Evolutionary conservation across 2,113 vertebrate species (phyloP).

Genomic region (Oryzias curvinotus): DNA sequence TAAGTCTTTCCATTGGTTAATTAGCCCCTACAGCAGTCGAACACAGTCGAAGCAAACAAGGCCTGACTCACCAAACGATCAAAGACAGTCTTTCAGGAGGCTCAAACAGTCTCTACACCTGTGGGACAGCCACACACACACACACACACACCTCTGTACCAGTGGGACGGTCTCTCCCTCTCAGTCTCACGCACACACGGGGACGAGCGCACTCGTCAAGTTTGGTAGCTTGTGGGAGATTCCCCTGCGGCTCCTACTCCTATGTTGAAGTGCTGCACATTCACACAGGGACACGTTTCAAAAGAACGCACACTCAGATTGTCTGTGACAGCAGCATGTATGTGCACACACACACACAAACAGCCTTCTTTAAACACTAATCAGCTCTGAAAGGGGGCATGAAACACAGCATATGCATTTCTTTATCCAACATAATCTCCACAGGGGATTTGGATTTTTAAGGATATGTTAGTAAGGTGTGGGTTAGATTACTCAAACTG

Average conservation of each 20-base stretch:
- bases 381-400: slow-evolving; percentile 47
- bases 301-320: slow-evolving; percentile 23
- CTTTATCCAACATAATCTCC: slow-evolving; percentile 36
- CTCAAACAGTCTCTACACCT: slow-evolving; percentile 68
- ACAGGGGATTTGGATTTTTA: slow-evolving; percentile 27
- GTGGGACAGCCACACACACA: slow-evolving; percentile 64
- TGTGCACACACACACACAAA: slow-evolving; percentile 18
- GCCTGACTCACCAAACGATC: slow-evolving; percentile 68
- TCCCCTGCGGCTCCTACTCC: slow-evolving; percentile 46
- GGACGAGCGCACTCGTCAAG: slow-evolving; percentile 28
- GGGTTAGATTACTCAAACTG: slow-evolving; percentile 18
- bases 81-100: slow-evolving; percentile 74
- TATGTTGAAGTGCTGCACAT: slow-evolving; percentile 36
- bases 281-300: slow-evolving; percentile 34
- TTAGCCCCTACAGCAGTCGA: slow-evolving; percentile 74
- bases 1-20: slow-evolving; percentile 77
- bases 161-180: slow-evolving; percentile 51
- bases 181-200: slow-evolving; percentile 39
- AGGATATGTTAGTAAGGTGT: slow-evolving; percentile 22
- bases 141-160: slow-evolving; percentile 42
- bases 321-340: slow-evolving; percentile 6
- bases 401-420: slow-evolving; percentile 27
- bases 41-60: slow-evolving; percentile 69
- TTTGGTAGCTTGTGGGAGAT: slow-evolving; percentile 63
- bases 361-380: slow-evolving; percentile 49